Base-by-base conservation (phyloP, 1,140 invertebrate species). In the Pachyrhynchus sulphureomaculatus region DNA sequence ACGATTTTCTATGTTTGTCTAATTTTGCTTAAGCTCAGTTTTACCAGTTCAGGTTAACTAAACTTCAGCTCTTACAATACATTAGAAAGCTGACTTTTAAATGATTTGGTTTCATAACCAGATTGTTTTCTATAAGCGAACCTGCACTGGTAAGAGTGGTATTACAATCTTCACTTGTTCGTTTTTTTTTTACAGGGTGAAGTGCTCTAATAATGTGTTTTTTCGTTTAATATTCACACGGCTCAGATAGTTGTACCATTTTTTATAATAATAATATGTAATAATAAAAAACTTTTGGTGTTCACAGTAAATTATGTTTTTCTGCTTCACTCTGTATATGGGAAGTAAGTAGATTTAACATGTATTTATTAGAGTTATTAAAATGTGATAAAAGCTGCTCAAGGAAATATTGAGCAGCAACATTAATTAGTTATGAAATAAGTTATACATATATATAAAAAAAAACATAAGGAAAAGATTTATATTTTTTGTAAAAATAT, bases 331-430 rank as follows among this genome's bases (percentile, higher is more conserved):
- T 26, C 47, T 49, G 47, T 49, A 29, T 4, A 32, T 15, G n/a
- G 12, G 15, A 32, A 49, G 41, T 12, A 44, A 21, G 2, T 21
- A 44, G 18, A 44, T 8, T 21, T 6, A 36, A 54, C 26, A 6
- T 54, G 51, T 54, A 54, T 42, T 34, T 54, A 42, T 47, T 64
- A 67, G 55, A 63, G 63, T 68, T 68, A 55, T 66, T 61, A 66
- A 70, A 71, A 71, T 71, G 69, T 71, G 69, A 71, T 71, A 70
- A 4, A 29, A 63, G 48, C 37, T 55, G 47, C 52, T 47, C 48
- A 41, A 29, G 1, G n/a, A 29, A 36, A 34, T 34, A 47, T 53
- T 62, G 62, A 55, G 62, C 52, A 63, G 65, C 54, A 39, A 53
- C 60, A 60, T 66, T 62, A 42, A 52, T 63, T 66, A 64, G 48